phyloP scores from a whole-genome alignment of 1,140 invertebrate genomes.

The Microplitis mediator region DNA sequence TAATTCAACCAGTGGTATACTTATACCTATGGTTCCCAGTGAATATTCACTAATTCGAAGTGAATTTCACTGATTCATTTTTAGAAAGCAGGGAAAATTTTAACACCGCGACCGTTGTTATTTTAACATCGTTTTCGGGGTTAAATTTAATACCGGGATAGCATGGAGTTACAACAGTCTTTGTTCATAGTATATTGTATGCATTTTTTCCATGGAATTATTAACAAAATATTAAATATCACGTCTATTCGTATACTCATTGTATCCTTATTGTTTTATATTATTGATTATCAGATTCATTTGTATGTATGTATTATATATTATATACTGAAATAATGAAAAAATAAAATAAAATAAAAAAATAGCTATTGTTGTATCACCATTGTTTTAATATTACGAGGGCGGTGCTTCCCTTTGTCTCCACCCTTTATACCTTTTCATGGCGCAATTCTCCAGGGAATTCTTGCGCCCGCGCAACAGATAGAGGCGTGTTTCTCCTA shows the following conservation, averaged over 20 bases:
- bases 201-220: too few relatives aligned
- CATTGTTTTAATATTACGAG: slow-evolving; percentile 61
- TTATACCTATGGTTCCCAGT: too few relatives aligned
- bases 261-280: not conserved
- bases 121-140: too few relatives aligned
- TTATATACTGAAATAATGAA: not conserved
- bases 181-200: too few relatives aligned
- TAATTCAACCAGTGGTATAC: too few relatives aligned
- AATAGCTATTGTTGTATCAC: slow-evolving; percentile 46
- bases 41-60: too few relatives aligned
- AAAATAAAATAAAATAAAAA: not conserved
- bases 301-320: not conserved
- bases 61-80: too few relatives aligned
- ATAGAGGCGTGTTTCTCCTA: slow-evolving; percentile 8
- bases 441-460: slow-evolving; percentile 31
- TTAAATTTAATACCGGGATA: too few relatives aligned
- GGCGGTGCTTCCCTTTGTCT: slow-evolving; percentile 62
- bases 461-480: slow-evolving; percentile 16
- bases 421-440: slow-evolving; percentile 60
- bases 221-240: too few relatives aligned
- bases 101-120: too few relatives aligned
- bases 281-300: slow-evolving; percentile 3
- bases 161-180: too few relatives aligned
- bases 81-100: too few relatives aligned
- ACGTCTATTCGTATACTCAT: not conserved